These are phyloP conservation scores for Neodiprion lecontei DNA, from an alignment of 1,140 invertebrate genomes.

Conservation along the genomic window DNA sequence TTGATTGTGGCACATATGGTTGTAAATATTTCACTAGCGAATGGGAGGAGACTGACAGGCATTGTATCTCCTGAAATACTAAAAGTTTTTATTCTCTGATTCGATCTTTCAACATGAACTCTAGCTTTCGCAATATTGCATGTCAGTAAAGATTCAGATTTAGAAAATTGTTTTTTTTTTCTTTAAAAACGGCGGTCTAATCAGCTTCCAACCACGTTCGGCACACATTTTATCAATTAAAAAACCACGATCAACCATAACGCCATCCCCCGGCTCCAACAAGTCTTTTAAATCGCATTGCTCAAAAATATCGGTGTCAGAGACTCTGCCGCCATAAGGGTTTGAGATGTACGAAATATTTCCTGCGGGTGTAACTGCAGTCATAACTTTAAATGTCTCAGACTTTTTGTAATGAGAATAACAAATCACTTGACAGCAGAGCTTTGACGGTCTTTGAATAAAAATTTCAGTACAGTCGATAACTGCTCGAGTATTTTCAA, in stretches of 20 bases:
- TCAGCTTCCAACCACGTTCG: conserved; percentile 23
- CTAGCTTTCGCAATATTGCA: conserved; percentile 35
- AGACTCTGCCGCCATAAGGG: conserved; percentile 42
- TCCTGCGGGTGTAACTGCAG: conserved; percentile 46
- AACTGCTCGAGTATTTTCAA: conserved; percentile 34
- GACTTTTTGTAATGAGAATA: conserved; percentile 44
- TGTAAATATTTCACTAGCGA: conserved; percentile 33
- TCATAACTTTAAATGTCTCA: conserved; percentile 47
- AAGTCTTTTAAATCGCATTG: conserved; percentile 22
- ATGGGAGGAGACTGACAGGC: conserved; percentile 20
- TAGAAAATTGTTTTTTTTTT: conserved; percentile 35
- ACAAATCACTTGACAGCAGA: conserved; percentile 32
- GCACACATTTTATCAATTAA: conserved; percentile 39
- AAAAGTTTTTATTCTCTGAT: conserved; percentile 35
- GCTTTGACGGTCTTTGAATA: conserved; percentile 33
- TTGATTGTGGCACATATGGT: conserved; percentile 37
- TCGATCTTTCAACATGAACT: conserved; percentile 33
- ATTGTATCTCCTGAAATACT: conserved; percentile 25
- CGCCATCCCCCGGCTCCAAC: conserved; percentile 22
- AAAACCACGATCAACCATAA: conserved; percentile 39
- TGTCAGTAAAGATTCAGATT: conserved; percentile 31
- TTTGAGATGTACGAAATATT: conserved; percentile 43
- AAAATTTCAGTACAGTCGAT: conserved; percentile 37
- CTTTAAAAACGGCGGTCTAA: conserved; percentile 35
- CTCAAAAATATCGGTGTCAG: conserved; percentile 44